A percentile compares a stretch with the other conserved stretches of the same genome.
phyloP scores from a whole-genome alignment of 1,140 invertebrate genomes.

The Pseudoatta argentina region DNA sequence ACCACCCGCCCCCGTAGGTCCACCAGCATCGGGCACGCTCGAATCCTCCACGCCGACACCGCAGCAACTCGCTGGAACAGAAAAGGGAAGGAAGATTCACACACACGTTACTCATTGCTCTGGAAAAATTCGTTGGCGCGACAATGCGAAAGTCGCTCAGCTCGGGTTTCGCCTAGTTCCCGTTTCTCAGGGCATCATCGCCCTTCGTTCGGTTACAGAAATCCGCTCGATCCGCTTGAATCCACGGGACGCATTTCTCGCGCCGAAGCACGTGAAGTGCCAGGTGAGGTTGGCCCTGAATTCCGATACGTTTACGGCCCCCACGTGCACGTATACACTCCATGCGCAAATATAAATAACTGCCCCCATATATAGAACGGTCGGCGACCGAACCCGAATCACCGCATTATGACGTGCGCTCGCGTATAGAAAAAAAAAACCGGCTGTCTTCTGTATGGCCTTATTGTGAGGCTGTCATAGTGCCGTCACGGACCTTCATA shows the following conservation, averaged over 20 bases:
- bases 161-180: constrained; percentile 71
- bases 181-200: constrained; percentile 29
- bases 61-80: constrained; percentile 82
- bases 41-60: constrained; percentile 80
- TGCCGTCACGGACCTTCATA: constrained; percentile 73
- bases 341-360: constrained; percentile 32
- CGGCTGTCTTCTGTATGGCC: constrained; percentile 79
- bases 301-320: constrained; percentile 67
- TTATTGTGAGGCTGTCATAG: constrained; percentile 84
- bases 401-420: constrained; percentile 81
- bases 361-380: constrained; percentile 2
- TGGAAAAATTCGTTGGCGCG: constrained; percentile 69
- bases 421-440: constrained; percentile 73
- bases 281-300: constrained; percentile 77
- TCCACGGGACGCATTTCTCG: constrained; percentile 40
- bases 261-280: constrained; percentile 79
- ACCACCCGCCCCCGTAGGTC: constrained; percentile 77
- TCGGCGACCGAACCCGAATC: constrained; percentile 57
- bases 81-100: constrained; percentile 44
- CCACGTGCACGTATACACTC: background rate
- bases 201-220: background rate
- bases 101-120: constrained; percentile 50
- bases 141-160: constrained; percentile 53
- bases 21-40: constrained; percentile 76
- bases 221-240: background rate